Conservation (phyloP, 2,888 invertebrate genomes). For the Zeuzera pyrina region DNA sequence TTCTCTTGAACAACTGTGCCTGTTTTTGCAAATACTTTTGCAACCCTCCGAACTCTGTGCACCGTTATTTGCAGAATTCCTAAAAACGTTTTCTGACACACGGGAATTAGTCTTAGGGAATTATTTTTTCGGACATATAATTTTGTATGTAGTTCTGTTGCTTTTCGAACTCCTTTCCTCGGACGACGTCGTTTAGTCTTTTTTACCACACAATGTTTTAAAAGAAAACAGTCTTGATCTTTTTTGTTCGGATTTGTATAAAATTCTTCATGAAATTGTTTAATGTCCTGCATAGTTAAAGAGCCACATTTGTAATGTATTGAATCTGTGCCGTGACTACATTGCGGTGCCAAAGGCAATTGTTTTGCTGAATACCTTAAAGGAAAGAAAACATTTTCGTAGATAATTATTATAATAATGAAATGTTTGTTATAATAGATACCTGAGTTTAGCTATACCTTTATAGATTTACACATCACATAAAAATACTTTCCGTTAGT, state of each 20-base stretch:
- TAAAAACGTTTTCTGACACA: too few relatives aligned
- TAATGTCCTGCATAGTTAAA: not conserved
- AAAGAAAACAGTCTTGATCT: not conserved
- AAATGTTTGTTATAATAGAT: not conserved
- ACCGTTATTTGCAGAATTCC: not conserved
- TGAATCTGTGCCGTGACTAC: not conserved
- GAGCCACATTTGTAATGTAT: not conserved
- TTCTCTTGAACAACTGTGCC: not conserved
- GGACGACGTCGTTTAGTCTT: not conserved
- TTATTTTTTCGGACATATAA: too few relatives aligned
- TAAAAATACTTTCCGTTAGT: not conserved
- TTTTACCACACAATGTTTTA: not conserved
- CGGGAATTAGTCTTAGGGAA: too few relatives aligned
- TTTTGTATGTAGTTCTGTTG: not conserved
- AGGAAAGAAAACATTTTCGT: not conserved
- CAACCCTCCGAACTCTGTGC: not conserved
- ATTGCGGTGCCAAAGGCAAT: not conserved
- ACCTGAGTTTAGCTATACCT: not conserved
- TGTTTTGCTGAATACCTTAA: not conserved
- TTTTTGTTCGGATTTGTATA: not conserved
- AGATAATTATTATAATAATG: not conserved
- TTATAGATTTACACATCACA: not conserved
- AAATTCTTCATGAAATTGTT: not conserved
- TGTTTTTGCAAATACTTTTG: not conserved
- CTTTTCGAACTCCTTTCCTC: not conserved